Evolutionary conservation across 2,113 vertebrate species (phyloP), one percentile per base, ranked within the genome.

Genomic region (Galbula dea): DNA sequence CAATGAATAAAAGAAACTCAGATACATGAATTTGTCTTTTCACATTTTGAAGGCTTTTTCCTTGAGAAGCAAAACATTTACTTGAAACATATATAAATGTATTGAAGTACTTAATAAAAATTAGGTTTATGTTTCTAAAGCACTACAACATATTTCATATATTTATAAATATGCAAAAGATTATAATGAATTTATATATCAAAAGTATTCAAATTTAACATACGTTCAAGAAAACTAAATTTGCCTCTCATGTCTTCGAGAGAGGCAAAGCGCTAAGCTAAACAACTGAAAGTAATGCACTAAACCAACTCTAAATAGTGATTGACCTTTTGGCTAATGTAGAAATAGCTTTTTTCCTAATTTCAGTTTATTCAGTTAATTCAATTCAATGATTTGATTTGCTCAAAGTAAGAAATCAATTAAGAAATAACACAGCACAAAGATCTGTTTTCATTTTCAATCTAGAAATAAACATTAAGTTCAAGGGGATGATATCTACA

Each of bases 381-480:
- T 89, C 49, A 67, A 75, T 90, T 78, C 58, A 83, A 77, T 67
- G n/a, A 77, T 65, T 69, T 85, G 72, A 51, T 86, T 83, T 57
- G 27, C 83, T 57, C 46, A 78, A 91, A 93, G 89, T 66, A 95
- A 95, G 48, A 88, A 88, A 93, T 80, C 75, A 66, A 67, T 88
- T 95, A 89, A 76, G 71, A 87, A 87, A 89, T 45, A 83, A 80
- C 55, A 74, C 0, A 67, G 72, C 55, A 93, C n/a, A 19, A 90
- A 88, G 59, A 68, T 72, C 79, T 84, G 41, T 45, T 79, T 91
- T 73, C 29, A 4, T 82, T 89, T 77, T 84, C 29, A 36, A 57
- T 39, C 41, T 48, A 68, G 61, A 74, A 79, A 82, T 36, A 94
- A 94, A 73, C 59, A 81, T 34, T 66, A 78, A 67, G 32, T 37